Evolutionary conservation across 2,888 invertebrate species (phyloP), one percentile per base, ranked within the genome.

Genomic region (Habrosyne pyritoides): DNA sequence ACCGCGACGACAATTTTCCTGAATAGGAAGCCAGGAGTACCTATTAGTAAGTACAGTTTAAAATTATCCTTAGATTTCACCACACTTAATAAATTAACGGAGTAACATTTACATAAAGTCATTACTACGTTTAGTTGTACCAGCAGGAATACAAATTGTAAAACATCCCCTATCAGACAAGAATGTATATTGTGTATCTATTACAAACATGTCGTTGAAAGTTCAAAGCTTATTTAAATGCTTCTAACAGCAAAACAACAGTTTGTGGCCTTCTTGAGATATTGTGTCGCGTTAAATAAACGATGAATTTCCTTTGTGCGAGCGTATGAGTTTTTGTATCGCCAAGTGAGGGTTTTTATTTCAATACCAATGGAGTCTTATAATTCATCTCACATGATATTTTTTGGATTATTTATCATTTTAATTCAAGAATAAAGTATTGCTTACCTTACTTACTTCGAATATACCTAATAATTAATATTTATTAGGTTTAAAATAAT

Each of bases 171-270:
- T 21, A 18, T 21, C 28, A 50, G 30, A 21, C 10, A 48, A 7
- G 8, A 30, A 10, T 18, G 26, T 47, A 10, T 47, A 60, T 73
- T 61, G 69, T 67, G 66, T 71, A 74, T 73, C 71, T 69, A 75
- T 67, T 62, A 67, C 72, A 76, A 78, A 77, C 77, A 79, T 66
- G 70, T 74, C 70, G 73, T 80, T 73, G 67, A 74, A 71, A 87
- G 83, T 86, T 89, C 89, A 89, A 89, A 88, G 79, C 63, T 77
- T 74, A 81, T 85, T 85, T 86, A 84, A 86, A 87, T 82, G 81
- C 75, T 74, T 71, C 66, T 75, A 72, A 76, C 73, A 77, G 73
- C 73, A 79, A 77, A 84, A 87, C 77, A 83, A 83, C 83, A 76
- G 57, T 67, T 70, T 57, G 68, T 52, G 66, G 69, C 67, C 63